A percentile compares a stretch with the other conserved stretches of the same genome.
phyloP scores from a whole-genome alignment of 2,113 vertebrate species.

The Alligator mississippiensis region DNA sequence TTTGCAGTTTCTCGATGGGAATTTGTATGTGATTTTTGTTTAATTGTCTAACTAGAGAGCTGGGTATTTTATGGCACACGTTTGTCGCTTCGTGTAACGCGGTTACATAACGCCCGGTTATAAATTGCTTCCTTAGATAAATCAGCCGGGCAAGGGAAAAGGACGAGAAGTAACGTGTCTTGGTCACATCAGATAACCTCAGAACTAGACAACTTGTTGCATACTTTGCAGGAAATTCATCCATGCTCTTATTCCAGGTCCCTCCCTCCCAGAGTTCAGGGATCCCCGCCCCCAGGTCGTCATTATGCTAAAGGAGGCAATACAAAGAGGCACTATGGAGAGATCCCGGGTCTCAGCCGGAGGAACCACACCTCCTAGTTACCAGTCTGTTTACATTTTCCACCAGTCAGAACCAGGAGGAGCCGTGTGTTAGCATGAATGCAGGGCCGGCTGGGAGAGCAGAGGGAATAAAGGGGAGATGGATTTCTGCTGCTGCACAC shows the following conservation, averaged over 20 bases:
- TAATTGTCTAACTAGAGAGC: background rate
- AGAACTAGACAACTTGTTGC: slow-evolving; percentile 54
- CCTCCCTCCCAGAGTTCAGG: slow-evolving; percentile 30
- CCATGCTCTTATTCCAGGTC: slow-evolving; percentile 33
- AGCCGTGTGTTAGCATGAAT: slow-evolving; percentile 60
- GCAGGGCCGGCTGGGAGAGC: slow-evolving; percentile 14
- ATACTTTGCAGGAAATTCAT: slow-evolving; percentile 49
- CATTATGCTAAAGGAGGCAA: slow-evolving; percentile 67
- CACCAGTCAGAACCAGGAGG: slow-evolving; percentile 60
- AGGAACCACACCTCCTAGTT: slow-evolving; percentile 51
- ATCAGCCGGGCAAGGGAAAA: slow-evolving; percentile 7
- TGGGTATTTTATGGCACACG: background rate
- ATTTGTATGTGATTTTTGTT: background rate
- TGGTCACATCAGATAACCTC: slow-evolving; percentile 51
- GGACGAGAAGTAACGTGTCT: background rate
- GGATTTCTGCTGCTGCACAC: background rate
- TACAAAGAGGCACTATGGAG: slow-evolving; percentile 68
- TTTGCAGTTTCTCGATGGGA: background rate
- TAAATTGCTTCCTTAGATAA: slow-evolving; percentile 27
- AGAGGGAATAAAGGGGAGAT: slow-evolving; percentile 18
- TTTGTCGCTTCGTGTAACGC: background rate
- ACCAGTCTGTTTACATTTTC: slow-evolving; percentile 70
- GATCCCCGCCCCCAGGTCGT: slow-evolving; percentile 58
- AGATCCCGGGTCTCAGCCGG: slow-evolving; percentile 12
- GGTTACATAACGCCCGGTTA: background rate